Conservation (phyloP, 64 coral and sea anemone species). For the Acropora tenuis region DNA sequence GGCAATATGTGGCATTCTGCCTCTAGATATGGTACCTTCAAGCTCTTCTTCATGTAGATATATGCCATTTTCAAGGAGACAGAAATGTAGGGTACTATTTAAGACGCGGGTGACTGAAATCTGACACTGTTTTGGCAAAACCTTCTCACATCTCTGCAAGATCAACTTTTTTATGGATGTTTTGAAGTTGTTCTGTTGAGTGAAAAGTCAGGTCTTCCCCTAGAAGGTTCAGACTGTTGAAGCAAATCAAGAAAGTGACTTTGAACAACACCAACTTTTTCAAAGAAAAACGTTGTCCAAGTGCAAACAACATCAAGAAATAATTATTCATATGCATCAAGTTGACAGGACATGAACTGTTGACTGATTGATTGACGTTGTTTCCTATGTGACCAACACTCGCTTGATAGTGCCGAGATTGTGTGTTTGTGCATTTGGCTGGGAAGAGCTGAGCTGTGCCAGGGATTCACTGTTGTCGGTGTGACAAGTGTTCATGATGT, state of each 20-base stretch:
- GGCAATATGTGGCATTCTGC: too few relatives aligned
- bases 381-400: background rate
- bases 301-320: background rate
- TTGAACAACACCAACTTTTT: background rate
- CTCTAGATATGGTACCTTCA: too few relatives aligned
- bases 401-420: background rate
- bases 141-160: too few relatives aligned
- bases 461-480: background rate
- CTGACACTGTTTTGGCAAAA: too few relatives aligned
- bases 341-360: background rate
- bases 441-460: background rate
- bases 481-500: constrained; percentile 18
- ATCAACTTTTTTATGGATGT: too few relatives aligned
- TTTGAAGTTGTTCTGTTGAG: too few relatives aligned
- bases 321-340: background rate
- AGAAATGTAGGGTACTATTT: too few relatives aligned
- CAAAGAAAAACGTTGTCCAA: background rate
- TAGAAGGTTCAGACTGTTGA: background rate
- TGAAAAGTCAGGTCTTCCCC: too few relatives aligned
- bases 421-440: background rate
- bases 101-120: too few relatives aligned
- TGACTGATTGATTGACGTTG: background rate
- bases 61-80: too few relatives aligned
- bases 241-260: background rate
- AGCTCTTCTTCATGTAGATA: too few relatives aligned